A percentile compares a stretch with the other conserved stretches of the same genome.
Evolutionary conservation across 1,140 invertebrate genomes (phyloP).

Genomic region (Drosophila tropicalis): DNA sequence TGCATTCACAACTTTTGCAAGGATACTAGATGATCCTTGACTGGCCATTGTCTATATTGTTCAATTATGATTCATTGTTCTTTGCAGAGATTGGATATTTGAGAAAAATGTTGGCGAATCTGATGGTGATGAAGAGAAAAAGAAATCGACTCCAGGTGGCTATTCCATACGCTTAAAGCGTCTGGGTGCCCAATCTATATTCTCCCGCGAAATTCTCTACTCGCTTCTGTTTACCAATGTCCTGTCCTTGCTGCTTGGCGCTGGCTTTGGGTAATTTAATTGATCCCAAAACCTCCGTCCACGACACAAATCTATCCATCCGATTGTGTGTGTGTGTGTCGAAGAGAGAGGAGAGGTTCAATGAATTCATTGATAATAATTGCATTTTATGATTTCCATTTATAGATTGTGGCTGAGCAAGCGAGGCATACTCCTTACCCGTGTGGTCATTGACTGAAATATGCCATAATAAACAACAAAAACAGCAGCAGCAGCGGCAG

Average conservation of each 20-base stretch:
- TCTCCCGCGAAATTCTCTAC: slow-evolving; percentile 94
- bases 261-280: slow-evolving; percentile 91
- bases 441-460: slow-evolving; percentile 86
- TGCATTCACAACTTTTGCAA: not conserved
- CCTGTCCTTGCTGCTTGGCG: slow-evolving; percentile 93
- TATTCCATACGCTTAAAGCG: slow-evolving; percentile 91
- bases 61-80: slow-evolving; percentile 41
- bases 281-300: slow-evolving; percentile 1
- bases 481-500: slow-evolving; percentile 21
- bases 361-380: slow-evolving; percentile 21
- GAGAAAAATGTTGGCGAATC: slow-evolving; percentile 85
- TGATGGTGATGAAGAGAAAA: slow-evolving; percentile 83
- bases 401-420: slow-evolving; percentile 88
- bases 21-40: no score
- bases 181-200: slow-evolving; percentile 90
- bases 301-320: not conserved
- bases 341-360: not conserved
- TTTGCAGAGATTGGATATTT: slow-evolving; percentile 91
- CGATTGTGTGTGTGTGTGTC: not conserved
- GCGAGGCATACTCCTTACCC: slow-evolving; percentile 86
- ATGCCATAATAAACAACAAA: slow-evolving; percentile 55
- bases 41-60: no score
- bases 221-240: slow-evolving; percentile 95
- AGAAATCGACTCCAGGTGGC: slow-evolving; percentile 85
- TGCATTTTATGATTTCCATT: slow-evolving; percentile 26